Evolutionary conservation across 2,888 invertebrate species (phyloP).

Genomic region (Agrochola macilenta): DNA sequence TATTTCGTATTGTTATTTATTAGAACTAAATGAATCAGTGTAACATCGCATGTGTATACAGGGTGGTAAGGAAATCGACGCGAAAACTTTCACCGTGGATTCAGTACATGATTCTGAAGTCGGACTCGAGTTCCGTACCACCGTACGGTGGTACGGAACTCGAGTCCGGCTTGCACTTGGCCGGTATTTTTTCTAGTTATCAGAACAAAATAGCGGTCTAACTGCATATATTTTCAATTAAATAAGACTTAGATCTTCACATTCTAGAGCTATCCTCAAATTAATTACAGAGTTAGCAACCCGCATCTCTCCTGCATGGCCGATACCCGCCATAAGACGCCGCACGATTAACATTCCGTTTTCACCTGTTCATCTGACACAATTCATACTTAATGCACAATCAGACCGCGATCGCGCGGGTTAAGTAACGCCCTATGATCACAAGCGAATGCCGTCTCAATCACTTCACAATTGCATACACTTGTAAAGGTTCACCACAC

Average conservation of each 20-base stretch:
- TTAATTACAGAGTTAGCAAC: conserved; percentile 11
- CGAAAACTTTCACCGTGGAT: too few species aligned
- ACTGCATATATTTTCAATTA: too few species aligned
- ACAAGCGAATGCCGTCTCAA: conserved; percentile 70
- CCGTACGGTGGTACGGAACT: too few species aligned
- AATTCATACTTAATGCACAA: conserved; percentile 75
- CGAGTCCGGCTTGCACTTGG: too few species aligned
- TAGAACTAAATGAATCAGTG: conserved; percentile 28
- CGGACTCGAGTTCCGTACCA: too few species aligned
- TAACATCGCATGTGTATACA: too few species aligned
- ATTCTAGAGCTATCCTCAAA: conserved; percentile 1
- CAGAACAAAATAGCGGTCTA: too few species aligned
- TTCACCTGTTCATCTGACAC: conserved; percentile 65
- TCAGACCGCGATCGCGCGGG: conserved; percentile 64
- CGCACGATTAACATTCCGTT: conserved; percentile 54
- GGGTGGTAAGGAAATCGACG: too few species aligned
- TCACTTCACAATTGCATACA: conserved; percentile 60
- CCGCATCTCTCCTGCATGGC: background rate
- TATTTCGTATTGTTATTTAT: conserved; percentile 27
- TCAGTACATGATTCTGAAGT: too few species aligned
- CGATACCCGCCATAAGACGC: background rate
- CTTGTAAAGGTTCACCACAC: conserved; percentile 33
- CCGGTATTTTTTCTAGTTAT: too few species aligned
- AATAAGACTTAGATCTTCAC: too few species aligned
- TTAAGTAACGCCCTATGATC: conserved; percentile 75